A percentile compares a stretch with the other conserved stretches of the same genome.
These are phyloP conservation scores for Dendrolimus houi DNA, from an alignment of 2,888 invertebrate species.

Conservation along the genomic window DNA sequence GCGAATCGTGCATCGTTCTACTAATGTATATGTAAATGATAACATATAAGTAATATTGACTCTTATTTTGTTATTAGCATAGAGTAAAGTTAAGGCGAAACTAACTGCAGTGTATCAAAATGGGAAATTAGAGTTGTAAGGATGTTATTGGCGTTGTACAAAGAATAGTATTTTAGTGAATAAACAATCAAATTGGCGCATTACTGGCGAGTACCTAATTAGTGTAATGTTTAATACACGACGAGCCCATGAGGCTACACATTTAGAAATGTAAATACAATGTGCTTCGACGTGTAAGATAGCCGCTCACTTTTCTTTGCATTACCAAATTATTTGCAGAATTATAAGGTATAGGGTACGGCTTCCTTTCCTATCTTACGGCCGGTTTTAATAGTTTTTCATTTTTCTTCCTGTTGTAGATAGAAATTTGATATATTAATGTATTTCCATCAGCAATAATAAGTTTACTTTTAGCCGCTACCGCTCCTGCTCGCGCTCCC, in stretches of 20 bases:
- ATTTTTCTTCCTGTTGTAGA: background rate
- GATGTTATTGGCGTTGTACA: slow-evolving; percentile 73
- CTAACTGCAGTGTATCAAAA: slow-evolving; percentile 67
- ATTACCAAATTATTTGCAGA: slow-evolving; percentile 47
- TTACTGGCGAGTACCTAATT: slow-evolving; percentile 77
- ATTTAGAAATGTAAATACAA: slow-evolving; percentile 55
- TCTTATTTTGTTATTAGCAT: slow-evolving; percentile 70
- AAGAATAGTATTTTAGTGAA: slow-evolving; percentile 68
- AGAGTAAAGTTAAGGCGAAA: slow-evolving; percentile 55
- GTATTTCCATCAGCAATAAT: no score
- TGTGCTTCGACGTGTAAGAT: slow-evolving; percentile 45
- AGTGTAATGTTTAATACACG: slow-evolving; percentile 69
- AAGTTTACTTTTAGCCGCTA: no score
- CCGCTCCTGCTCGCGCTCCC: no score
- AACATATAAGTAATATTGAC: slow-evolving; percentile 68
- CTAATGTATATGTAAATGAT: slow-evolving; percentile 57
- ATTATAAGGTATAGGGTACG: slow-evolving; percentile 19
- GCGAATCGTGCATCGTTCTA: slow-evolving; percentile 67
- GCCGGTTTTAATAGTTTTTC: background rate
- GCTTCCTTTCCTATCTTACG: slow-evolving; percentile 19
- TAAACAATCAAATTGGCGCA: slow-evolving; percentile 73
- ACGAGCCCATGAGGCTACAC: slow-evolving; percentile 66
- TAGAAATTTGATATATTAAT: no score
- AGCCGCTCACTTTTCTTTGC: slow-evolving; percentile 59
- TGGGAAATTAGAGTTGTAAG: slow-evolving; percentile 57